These are phyloP conservation scores for Lindbergichthys nudifrons DNA, from an alignment of 2,797 vertebrate species.

Conservation along the genomic window DNA sequence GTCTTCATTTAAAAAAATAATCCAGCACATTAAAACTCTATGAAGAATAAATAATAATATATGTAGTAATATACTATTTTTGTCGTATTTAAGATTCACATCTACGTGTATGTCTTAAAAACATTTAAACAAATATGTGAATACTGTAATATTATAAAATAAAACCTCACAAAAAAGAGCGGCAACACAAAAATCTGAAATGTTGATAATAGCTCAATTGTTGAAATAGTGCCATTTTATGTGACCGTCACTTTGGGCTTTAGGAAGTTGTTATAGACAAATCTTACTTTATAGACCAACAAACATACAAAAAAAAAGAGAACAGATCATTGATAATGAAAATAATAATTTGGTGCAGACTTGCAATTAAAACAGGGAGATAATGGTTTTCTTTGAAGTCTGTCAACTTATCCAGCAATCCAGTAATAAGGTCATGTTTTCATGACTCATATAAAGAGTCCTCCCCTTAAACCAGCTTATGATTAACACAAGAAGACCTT, in stretches of 20 bases:
- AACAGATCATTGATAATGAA: neutral
- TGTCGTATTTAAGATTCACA: no score
- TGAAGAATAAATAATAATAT: neutral
- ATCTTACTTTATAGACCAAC: neutral
- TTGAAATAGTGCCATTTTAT: neutral
- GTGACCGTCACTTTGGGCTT: neutral
- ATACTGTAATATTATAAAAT: neutral
- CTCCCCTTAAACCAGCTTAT: neutral
- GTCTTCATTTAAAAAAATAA: neutral
- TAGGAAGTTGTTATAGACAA: neutral
- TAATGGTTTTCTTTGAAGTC: neutral
- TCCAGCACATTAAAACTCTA: neutral
- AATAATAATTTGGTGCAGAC: neutral
- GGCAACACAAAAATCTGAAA: neutral
- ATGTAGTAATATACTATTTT: no score
- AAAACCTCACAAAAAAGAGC: neutral
- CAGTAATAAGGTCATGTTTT: neutral
- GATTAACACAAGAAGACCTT: neutral
- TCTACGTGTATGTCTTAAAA: neutral
- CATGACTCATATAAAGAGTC: neutral
- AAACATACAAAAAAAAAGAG: no score
- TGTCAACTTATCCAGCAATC: no score
- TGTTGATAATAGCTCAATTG: neutral
- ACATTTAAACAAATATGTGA: no score
- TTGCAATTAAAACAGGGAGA: neutral